Base-by-base conservation (phyloP, 2,888 invertebrate genomes). In the Matsumyia berberina region DNA sequence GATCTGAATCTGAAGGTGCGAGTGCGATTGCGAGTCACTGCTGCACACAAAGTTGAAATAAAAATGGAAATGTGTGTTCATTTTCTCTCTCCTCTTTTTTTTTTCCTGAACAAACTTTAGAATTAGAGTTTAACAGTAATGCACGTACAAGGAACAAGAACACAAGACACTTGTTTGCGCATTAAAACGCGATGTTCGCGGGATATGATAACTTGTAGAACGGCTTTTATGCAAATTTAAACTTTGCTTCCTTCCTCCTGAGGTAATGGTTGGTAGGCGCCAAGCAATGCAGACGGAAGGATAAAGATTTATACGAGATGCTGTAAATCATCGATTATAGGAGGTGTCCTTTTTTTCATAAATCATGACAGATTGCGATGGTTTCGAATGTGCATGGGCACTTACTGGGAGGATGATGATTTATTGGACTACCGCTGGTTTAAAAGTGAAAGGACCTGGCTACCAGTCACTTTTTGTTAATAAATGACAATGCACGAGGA, bases 81-180 rank as follows among this genome's bases (percentile, higher is more conserved):
- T 70, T 67, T 39, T n/a, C 5, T 9, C 17, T 29, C 44, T 12
- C 29, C 35, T 37, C 24, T 44, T 53, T 33, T 19, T n/a, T 46
- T 9, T 35, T 12, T 15, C 46, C 17, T 11, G 17, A 46, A 29
- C 49, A 64, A 82, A 78, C 78, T 72, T 73, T 69, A 35, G 58
- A 53, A 37, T 39, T 51, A 73, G 78, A 42, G 55, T 80, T 80
- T 85, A 80, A 49, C 44, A 29, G 80, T 76, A 80, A 80, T 76
- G 66, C 80, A 66, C 64, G 44, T 55, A 31, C 19, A 39, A 53
- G 60, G 60, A 62, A 83, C 77, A 83, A 67, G 67, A 57, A 55
- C 46, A 79, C n/a, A n/a, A n/a, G 60, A 85, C 85, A 85, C 85
- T 80, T 85, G 80, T 85, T 85, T 70, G 70, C 73, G 80, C 79